Evolutionary conservation across 2,888 invertebrate genomes (phyloP).

Genomic region (Fabriciana adippe): DNA sequence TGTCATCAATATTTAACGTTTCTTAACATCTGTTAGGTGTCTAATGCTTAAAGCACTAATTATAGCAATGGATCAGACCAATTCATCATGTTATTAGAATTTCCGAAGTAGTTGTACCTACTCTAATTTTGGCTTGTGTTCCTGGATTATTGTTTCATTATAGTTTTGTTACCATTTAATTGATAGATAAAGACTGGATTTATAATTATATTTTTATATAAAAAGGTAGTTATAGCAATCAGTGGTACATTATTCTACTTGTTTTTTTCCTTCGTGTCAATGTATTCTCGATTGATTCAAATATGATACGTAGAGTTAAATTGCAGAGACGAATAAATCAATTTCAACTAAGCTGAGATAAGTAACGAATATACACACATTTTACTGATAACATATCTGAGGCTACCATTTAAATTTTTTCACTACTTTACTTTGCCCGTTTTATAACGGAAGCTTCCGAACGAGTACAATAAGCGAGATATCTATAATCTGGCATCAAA

Average conservation of each 20-base stretch:
- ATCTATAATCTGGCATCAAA: conserved; percentile 1
- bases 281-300: not conserved
- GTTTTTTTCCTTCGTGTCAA: too few relatives aligned
- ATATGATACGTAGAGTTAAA: not conserved
- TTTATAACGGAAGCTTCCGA: conserved; percentile 10
- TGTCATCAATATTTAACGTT: not conserved
- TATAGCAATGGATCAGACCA: conserved; percentile 10
- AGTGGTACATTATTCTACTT: too few relatives aligned
- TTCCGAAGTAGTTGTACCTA: conserved; percentile 1
- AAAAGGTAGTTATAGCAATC: too few relatives aligned
- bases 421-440: not conserved
- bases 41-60: conserved; percentile 3
- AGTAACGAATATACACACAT: conserved; percentile 4
- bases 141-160: not conserved
- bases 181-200: too few relatives aligned
- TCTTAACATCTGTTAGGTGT: conserved; percentile 9
- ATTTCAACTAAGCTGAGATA: conserved; percentile 14
- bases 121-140: not conserved
- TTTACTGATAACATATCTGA: conserved; percentile 18
- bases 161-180: too few relatives aligned
- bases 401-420: conserved; percentile 9
- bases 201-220: too few relatives aligned
- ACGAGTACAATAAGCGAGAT: conserved; percentile 1
- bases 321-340: conserved; percentile 5
- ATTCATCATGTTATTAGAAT: conserved; percentile 3